phyloP scores from a whole-genome alignment of 2,113 vertebrate genomes.

The Scortum barcoo region DNA sequence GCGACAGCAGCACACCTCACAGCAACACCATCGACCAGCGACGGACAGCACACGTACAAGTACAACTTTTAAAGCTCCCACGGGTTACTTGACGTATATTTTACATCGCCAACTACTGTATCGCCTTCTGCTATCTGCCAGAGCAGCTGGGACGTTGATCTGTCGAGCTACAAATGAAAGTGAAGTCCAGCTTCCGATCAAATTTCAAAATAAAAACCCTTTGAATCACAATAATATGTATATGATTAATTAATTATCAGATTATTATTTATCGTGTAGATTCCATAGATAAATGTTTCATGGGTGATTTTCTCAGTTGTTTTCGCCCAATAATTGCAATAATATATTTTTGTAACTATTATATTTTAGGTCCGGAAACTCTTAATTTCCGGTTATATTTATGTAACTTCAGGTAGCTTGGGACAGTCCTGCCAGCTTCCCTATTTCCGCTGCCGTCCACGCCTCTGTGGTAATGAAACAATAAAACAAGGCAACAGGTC shows the following conservation, averaged over 20 bases:
- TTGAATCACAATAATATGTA: not conserved
- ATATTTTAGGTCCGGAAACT: not conserved
- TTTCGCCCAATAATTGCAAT: not conserved
- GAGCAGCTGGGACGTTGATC: slow-evolving; percentile 60
- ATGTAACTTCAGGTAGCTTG: not conserved
- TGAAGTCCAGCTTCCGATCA: not conserved
- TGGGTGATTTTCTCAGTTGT: no score
- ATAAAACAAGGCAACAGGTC: not conserved
- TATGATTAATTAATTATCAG: not conserved
- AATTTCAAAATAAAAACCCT: slow-evolving; percentile 44
- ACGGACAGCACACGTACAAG: not conserved
- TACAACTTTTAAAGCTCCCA: slow-evolving; percentile 7
- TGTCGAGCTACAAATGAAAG: not conserved
- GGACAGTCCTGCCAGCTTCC: not conserved
- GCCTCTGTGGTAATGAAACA: not conserved
- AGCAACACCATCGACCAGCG: slow-evolving; percentile 26
- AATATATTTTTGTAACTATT: not conserved
- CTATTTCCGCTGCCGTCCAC: slow-evolving; percentile 32
- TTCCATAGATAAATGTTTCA: not conserved
- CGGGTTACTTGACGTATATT: slow-evolving; percentile 14
- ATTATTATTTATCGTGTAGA: accelerated
- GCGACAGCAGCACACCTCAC: slow-evolving; percentile 17
- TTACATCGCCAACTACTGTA: slow-evolving; percentile 49
- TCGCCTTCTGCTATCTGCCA: slow-evolving; percentile 37
- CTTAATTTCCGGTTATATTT: slow-evolving; percentile 22